Evolutionary conservation across 2,113 vertebrate species (phyloP), one percentile per base, ranked within the genome.

Genomic region (Cyprinus carpio): DNA sequence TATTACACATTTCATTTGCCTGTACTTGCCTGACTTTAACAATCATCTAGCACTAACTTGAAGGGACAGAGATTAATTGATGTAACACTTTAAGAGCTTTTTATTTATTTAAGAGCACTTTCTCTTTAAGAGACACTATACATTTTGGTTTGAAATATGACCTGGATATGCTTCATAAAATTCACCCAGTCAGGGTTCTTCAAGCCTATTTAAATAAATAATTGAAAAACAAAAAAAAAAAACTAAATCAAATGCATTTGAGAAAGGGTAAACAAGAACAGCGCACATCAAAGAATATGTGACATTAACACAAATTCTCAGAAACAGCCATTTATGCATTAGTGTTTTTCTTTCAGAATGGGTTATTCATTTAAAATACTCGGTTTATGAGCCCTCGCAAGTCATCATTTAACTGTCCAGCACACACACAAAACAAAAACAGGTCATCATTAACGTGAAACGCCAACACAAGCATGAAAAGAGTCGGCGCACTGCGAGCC

Each of bases 401-500:
- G 29, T 51, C 84, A 81, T 85, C 49, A 85, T 31, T 85, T 67
- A 87, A 37, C 62, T 23, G 65, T 78, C 79, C 60, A 49, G 74
- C 83, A 69, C 49, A 75, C 49, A 81, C 37, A 15, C 56, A 79
- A 75, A 60, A 71, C 40, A 51, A 65, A 78, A 60, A 76, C 62
- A 85, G 74, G 76, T 56, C 20, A 34, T 82, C 20, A 4, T 16
- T 62, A 37, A 56, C 40, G 69, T 84, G 62, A 65, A 86, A 79
- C 74, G 51, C 29, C 31, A 87, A 67, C 77, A 60, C 4, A 65
- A 43, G 25, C 43, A 12, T 9, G 67, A 83, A 67, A 75, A 56
- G 40, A 29, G 58, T 27, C 20, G 78, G 83, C 76, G 81, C 78
- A 76, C 64, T 71, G 74, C 25, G 40, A 79, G 74, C 69, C 91